These are phyloP conservation scores for Cephalopterus ornatus DNA, from an alignment of 2,113 vertebrate genomes.

Conservation along the genomic window DNA sequence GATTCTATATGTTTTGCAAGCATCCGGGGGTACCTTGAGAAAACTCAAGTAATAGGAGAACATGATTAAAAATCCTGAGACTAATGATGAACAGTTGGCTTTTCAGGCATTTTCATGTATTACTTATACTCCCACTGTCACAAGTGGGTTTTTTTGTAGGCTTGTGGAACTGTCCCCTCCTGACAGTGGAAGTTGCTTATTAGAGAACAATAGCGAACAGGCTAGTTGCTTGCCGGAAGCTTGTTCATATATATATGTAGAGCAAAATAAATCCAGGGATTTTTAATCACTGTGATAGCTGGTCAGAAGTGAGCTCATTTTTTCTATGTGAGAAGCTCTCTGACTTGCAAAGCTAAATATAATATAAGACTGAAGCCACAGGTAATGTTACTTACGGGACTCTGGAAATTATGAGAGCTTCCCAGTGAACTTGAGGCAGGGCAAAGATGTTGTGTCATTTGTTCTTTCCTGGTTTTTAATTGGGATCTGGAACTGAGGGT, in stretches of 20 bases:
- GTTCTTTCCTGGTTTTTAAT: neutral
- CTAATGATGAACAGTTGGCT: neutral
- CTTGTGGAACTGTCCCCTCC: neutral
- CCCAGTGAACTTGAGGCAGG: rapidly evolving
- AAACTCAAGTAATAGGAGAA: neutral
- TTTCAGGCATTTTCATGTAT: neutral
- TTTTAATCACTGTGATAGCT: neutral
- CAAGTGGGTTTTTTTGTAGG: neutral
- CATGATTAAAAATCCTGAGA: neutral
- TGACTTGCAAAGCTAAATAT: neutral
- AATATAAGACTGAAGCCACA: neutral
- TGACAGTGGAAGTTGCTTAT: neutral
- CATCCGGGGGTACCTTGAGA: neutral
- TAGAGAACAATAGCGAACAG: neutral
- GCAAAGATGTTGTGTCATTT: neutral
- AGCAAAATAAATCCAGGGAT: neutral
- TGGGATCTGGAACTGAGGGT: neutral
- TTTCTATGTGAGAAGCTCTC: neutral
- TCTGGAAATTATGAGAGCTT: neutral
- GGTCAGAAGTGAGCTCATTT: neutral
- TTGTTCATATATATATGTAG: neutral
- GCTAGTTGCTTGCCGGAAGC: neutral
- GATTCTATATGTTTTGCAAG: neutral
- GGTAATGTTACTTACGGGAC: neutral
- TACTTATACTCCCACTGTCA: neutral